A percentile compares a stretch with the other conserved stretches of the same genome.
These are phyloP conservation scores for Melanotaenia duboulayi DNA, from an alignment of 2,113 vertebrate species.

Conservation along the genomic window DNA sequence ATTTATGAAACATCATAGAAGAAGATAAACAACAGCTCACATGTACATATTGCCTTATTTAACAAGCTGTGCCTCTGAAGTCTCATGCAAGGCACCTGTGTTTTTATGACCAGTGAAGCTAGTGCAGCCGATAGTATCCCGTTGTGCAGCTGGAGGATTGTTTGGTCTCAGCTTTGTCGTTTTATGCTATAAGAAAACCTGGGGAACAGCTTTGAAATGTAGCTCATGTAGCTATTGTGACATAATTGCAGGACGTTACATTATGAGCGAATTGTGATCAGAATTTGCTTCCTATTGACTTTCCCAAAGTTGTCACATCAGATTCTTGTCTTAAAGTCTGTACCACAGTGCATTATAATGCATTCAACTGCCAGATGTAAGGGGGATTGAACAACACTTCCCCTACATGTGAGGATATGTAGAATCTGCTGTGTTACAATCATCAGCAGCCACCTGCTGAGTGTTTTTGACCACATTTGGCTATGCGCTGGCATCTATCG, in stretches of 20 bases:
- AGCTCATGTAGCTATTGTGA: constrained; percentile 48
- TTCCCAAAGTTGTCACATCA: constrained; percentile 29
- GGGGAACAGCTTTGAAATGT: constrained; percentile 33
- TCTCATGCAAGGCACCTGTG: constrained; percentile 46
- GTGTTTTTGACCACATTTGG: constrained; percentile 2
- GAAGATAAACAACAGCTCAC: constrained; percentile 39
- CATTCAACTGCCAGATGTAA: constrained; percentile 25
- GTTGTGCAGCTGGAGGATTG: constrained; percentile 37
- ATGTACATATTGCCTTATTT: constrained; percentile 88
- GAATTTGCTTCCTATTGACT: constrained; percentile 29
- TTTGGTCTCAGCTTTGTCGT: constrained; percentile 19
- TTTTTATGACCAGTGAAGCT: constrained; percentile 41
- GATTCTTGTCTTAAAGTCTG: constrained; percentile 43
- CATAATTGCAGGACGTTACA: constrained; percentile 34
- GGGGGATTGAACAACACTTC: not conserved
- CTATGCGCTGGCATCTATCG: constrained; percentile 12
- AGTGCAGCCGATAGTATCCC: constrained; percentile 35
- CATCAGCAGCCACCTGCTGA: constrained; percentile 10
- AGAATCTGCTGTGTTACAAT: constrained; percentile 22
- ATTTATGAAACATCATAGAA: constrained; percentile 62
- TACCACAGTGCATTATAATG: constrained; percentile 21
- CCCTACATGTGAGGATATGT: not conserved
- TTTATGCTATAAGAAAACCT: constrained; percentile 37
- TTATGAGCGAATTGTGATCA: constrained; percentile 40
- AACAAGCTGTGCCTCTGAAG: constrained; percentile 75